Conservation (phyloP, 1,140 invertebrate species). For the Oedothorax gibbosus region DNA sequence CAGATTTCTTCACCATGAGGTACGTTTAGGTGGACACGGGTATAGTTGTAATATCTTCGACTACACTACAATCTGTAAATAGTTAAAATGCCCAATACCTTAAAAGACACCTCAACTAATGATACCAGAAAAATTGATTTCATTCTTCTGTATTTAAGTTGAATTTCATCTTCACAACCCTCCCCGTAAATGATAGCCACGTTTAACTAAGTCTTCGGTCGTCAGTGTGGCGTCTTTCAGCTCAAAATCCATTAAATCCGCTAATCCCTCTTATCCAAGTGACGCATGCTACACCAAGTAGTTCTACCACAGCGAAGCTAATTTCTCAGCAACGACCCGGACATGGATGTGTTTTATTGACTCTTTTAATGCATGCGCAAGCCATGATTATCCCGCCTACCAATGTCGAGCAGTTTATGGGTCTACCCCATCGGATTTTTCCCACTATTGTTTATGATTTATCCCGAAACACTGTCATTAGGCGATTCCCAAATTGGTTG, state of each 20-base stretch:
- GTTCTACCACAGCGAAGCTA: not conserved
- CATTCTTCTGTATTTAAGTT: too few species aligned
- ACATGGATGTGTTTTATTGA: conserved; percentile 40
- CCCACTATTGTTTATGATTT: conserved; percentile 55
- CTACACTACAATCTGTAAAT: too few species aligned
- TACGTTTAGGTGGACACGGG: too few species aligned
- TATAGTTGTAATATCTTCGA: too few species aligned
- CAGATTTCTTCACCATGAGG: too few species aligned
- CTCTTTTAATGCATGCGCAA: conserved; percentile 33
- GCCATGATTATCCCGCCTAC: conserved; percentile 27
- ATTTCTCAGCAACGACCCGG: conserved; percentile 30
- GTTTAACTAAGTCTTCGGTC: not conserved
- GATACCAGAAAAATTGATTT: too few species aligned
- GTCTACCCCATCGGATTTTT: conserved; percentile 25
- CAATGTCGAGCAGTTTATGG: conserved; percentile 28
- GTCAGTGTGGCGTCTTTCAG: not conserved
- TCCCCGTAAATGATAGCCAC: too few species aligned
- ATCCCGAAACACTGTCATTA: conserved; percentile 45
- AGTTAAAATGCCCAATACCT: too few species aligned
- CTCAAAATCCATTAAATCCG: conserved; percentile 15
- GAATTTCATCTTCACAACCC: too few species aligned
- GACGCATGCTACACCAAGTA: not conserved
- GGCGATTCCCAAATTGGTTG: conserved; percentile 32
- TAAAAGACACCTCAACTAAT: too few species aligned
- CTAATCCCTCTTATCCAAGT: not conserved